phyloP scores from a whole-genome alignment of 1,140 invertebrate genomes.

The Leptonema lineaticorne region DNA sequence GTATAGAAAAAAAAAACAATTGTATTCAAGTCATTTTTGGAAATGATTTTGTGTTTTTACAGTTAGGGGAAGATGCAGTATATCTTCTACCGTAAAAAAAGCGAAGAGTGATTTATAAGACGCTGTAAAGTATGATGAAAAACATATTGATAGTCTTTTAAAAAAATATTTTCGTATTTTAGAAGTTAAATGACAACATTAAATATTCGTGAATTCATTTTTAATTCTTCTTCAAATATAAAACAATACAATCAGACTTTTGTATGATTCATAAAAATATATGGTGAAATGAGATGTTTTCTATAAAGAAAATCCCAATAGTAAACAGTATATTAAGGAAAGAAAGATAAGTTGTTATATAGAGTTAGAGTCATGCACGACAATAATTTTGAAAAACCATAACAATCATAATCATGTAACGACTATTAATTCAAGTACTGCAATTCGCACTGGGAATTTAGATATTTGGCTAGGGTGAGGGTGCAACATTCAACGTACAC shows the following conservation, averaged over 20 bases:
- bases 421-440: neutral
- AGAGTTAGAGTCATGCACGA: neutral
- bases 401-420: neutral
- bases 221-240: too few species aligned
- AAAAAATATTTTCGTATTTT: too few species aligned
- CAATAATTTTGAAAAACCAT: neutral
- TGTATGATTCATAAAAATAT: too few species aligned
- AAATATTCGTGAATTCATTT: too few species aligned
- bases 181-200: too few species aligned
- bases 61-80: neutral
- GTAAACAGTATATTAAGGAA: neutral
- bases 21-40: neutral
- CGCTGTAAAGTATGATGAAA: neutral
- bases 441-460: constrained; percentile 7
- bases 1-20: constrained; percentile 10
- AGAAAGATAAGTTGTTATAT: neutral
- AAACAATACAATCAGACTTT: too few species aligned
- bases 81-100: neutral
- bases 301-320: too few species aligned
- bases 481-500: neutral
- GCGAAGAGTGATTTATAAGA: constrained; percentile 7
- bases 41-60: too few species aligned
- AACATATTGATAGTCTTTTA: neutral
- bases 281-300: too few species aligned
- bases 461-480: constrained; percentile 1